phyloP scores from a whole-genome alignment of 2,888 invertebrate species.

The Furcula furcula region DNA sequence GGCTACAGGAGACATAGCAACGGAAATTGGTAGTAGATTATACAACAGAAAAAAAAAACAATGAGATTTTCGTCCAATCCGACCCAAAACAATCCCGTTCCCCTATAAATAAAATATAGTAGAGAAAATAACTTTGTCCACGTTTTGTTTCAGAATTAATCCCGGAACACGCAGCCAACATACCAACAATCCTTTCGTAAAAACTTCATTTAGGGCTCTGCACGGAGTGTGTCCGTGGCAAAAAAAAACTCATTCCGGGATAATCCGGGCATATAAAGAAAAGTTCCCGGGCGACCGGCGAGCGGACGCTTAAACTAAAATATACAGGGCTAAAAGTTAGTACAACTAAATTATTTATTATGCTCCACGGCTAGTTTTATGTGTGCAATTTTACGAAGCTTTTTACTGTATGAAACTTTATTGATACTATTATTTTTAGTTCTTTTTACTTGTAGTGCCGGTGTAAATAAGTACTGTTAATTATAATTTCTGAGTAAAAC shows the following conservation, averaged over 20 bases:
- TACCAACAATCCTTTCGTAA: conserved; percentile 1
- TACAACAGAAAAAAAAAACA: too few relatives aligned
- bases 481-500: too few relatives aligned
- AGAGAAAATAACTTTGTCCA: neutral
- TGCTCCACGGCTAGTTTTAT: neutral
- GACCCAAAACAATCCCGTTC: too few relatives aligned
- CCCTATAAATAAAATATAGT: too few relatives aligned
- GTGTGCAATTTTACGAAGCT: neutral
- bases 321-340: neutral
- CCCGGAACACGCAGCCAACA: neutral
- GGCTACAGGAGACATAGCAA: too few relatives aligned
- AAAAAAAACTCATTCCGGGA: conserved; percentile 3
- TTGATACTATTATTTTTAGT: neutral
- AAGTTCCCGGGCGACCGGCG: neutral
- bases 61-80: too few relatives aligned
- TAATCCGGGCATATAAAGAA: conserved; percentile 2
- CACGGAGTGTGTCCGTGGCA: neutral
- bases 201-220: neutral
- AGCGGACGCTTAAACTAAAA: neutral
- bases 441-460: too few relatives aligned
- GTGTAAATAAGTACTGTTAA: too few relatives aligned
- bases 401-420: neutral
- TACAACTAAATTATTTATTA: conserved; percentile 1
- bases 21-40: too few relatives aligned
- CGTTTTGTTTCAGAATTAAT: neutral